phyloP scores from a whole-genome alignment of 2,113 vertebrate genomes.

The Lophius piscatorius region DNA sequence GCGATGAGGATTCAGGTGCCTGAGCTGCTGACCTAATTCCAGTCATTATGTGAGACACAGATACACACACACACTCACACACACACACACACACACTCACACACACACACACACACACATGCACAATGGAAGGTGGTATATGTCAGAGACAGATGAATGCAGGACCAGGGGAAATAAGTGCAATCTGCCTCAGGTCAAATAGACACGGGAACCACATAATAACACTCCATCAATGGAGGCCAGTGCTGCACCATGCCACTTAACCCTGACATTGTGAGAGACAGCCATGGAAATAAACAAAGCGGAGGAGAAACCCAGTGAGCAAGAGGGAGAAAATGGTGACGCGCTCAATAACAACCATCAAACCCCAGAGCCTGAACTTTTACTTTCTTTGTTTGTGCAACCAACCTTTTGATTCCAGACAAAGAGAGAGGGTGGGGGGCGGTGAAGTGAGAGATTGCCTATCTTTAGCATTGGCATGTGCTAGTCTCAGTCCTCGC shows the following conservation, averaged over 20 bases:
- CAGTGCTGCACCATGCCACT: constrained; percentile 54
- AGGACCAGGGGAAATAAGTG: constrained; percentile 82
- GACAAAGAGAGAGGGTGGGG: constrained; percentile 2
- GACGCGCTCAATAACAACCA: constrained; percentile 60
- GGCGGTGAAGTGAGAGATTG: neutral
- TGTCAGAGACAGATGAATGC: constrained; percentile 65
- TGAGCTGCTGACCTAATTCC: constrained; percentile 68
- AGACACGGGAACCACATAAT: constrained; percentile 77
- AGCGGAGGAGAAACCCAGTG: constrained; percentile 18
- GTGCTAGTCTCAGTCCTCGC: constrained; percentile 48
- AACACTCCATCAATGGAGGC: constrained; percentile 74
- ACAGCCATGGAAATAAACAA: constrained; percentile 59
- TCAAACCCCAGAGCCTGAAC: constrained; percentile 56
- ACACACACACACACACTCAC: constrained; percentile 23
- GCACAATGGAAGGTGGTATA: constrained; percentile 38
- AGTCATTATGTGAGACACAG: constrained; percentile 60
- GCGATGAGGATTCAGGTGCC: constrained; percentile 67
- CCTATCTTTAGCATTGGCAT: constrained; percentile 57
- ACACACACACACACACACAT: constrained; percentile 21
- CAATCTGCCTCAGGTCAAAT: constrained; percentile 79
- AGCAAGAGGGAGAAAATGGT: constrained; percentile 36
- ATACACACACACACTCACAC: constrained; percentile 25
- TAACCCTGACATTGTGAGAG: constrained; percentile 73
- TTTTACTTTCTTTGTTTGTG: constrained; percentile 63
- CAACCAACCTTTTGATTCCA: constrained; percentile 58